Evolutionary conservation across 2,888 invertebrate genomes (phyloP).

Genomic region (Dryobotodes eremita): DNA sequence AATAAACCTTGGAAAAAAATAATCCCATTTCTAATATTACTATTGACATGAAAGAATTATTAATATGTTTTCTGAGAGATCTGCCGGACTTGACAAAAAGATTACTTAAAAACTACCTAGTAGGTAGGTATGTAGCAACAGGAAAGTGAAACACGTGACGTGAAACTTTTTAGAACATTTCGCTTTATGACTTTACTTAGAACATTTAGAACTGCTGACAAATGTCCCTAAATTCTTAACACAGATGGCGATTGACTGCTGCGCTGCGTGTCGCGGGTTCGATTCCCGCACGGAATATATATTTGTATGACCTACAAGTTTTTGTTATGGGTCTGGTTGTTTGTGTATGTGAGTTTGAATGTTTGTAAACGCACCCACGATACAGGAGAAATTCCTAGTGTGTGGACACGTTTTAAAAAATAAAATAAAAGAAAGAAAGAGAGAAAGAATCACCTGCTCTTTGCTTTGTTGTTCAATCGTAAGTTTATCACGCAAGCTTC

Average conservation of each 20-base stretch:
- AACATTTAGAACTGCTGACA: neutral
- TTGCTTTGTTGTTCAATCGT: conserved; percentile 98
- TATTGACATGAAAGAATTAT: neutral
- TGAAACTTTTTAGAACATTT: conserved; percentile 9
- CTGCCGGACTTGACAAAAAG: neutral
- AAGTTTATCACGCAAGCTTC: conserved; percentile 97
- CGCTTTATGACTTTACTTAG: neutral
- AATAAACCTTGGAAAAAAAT: neutral
- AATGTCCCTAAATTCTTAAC: neutral
- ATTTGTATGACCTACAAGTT: too few relatives aligned
- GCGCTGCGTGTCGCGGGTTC: too few relatives aligned
- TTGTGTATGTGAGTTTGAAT: too few relatives aligned
- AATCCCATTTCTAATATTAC: neutral
- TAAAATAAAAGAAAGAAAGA: too few relatives aligned
- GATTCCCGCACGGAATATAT: too few relatives aligned
- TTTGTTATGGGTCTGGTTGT: too few relatives aligned
- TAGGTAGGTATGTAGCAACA: neutral
- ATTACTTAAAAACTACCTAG: conserved; percentile 1
- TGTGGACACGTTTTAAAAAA: too few relatives aligned
- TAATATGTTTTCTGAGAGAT: neutral
- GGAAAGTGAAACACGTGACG: neutral
- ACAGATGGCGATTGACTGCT: too few relatives aligned
- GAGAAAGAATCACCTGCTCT: conserved; percentile 94
- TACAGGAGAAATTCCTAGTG: too few relatives aligned
- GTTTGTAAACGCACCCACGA: too few relatives aligned